Conservation (phyloP, 2,113 vertebrate genomes). For the Brachirus orientalis region DNA sequence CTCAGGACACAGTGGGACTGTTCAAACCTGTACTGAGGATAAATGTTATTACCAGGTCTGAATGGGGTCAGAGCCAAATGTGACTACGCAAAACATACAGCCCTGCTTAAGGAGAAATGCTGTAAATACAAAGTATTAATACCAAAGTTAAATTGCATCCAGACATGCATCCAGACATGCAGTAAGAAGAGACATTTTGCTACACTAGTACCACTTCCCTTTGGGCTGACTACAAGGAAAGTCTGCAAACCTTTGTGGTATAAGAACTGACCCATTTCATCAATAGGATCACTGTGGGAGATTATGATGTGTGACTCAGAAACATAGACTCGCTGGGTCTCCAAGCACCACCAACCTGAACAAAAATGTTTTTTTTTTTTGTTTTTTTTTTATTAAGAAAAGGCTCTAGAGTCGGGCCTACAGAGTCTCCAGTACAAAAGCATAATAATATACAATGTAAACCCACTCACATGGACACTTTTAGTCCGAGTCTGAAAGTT, state of each 20-base stretch:
- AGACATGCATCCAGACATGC: not conserved
- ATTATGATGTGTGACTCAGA: slow-evolving; percentile 67
- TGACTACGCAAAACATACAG: not conserved
- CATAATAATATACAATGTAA: slow-evolving; percentile 1
- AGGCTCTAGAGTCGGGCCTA: not conserved
- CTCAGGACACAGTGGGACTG: too few relatives aligned
- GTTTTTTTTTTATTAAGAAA: slow-evolving; percentile 36
- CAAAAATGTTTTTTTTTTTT: slow-evolving; percentile 47
- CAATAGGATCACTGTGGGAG: slow-evolving; percentile 58
- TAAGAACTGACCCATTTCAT: slow-evolving; percentile 62
- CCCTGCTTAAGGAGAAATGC: not conserved
- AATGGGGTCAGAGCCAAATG: too few relatives aligned
- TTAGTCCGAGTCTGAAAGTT: slow-evolving; percentile 54
- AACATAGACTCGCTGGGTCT: slow-evolving; percentile 57
- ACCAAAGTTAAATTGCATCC: not conserved
- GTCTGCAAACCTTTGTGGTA: slow-evolving; percentile 41
- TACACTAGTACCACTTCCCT: too few relatives aligned
- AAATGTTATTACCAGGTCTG: too few relatives aligned
- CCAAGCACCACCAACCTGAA: slow-evolving; percentile 43
- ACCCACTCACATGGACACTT: slow-evolving; percentile 42
- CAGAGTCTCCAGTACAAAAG: not conserved
- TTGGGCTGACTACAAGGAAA: slow-evolving; percentile 36
- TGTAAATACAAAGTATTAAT: not conserved
- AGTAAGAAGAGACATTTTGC: not conserved
- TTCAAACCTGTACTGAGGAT: too few relatives aligned